Conservation (phyloP, 2,797 vertebrate species). For the Trichosurus vulpecula region DNA sequence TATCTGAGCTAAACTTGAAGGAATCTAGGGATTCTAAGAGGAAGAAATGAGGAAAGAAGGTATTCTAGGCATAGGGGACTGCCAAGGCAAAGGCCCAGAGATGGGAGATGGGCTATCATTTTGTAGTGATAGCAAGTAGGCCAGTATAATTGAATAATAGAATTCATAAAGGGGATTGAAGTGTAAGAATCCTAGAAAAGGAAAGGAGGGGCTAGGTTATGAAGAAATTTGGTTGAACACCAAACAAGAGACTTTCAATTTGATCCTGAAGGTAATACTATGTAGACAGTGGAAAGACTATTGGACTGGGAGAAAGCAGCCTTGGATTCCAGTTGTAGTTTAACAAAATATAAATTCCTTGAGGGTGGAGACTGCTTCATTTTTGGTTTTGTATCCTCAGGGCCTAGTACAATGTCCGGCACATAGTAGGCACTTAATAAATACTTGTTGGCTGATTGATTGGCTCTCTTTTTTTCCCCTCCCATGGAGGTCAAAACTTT, state of each 20-base stretch:
- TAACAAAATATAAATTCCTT: not conserved
- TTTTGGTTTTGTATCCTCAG: not conserved
- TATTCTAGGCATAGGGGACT: not conserved
- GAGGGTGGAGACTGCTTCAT: not conserved
- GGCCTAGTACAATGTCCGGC: not conserved
- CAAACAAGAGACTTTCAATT: not conserved
- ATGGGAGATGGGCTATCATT: not conserved
- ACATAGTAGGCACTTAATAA: not conserved
- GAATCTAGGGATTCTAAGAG: not conserved
- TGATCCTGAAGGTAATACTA: not conserved
- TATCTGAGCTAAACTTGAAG: not conserved
- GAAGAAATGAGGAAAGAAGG: not conserved
- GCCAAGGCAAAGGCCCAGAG: not conserved
- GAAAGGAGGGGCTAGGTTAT: not conserved
- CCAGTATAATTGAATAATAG: not conserved
- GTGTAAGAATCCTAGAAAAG: not conserved
- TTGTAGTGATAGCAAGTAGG: not conserved
- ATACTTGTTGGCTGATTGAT: not conserved
- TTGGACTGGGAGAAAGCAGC: not conserved
- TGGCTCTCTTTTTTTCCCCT: not conserved
- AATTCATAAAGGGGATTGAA: not conserved
- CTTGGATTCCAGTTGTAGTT: not conserved
- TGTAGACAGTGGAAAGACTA: not conserved
- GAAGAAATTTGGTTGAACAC: not conserved
- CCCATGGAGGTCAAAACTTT: not conserved